Base-by-base conservation (phyloP, 1,140 invertebrate species). In the Musca vetustissima region DNA sequence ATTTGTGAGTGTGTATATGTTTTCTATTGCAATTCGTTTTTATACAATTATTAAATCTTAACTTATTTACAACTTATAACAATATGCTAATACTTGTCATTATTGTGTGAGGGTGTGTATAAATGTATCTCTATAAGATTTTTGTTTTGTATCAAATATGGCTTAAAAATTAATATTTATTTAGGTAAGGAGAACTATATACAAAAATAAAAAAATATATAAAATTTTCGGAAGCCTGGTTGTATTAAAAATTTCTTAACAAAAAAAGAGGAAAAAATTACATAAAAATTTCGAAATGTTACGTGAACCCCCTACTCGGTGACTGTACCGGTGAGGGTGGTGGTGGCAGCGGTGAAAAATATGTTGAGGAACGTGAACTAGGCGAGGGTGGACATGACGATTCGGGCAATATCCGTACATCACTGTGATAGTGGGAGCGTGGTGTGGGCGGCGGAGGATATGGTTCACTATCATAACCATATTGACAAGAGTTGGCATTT, bases 371-470 rank as follows among this genome's bases (percentile, higher is more conserved):
- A 81, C 86, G 87, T 79, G 91, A 93, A 48, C 90, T 92, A 1
- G 92, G 92, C 13, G 91, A 92, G 4, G 91, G 91, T 8, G 92
- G 91, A 78, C 91, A 92, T 68, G 88, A 89, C 21, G 77, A 79
- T 47, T 82, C 80, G 11, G 78, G 77, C 28, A 82, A 75, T 53
- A 85, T 85, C 32, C 85, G 84, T 22, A 85, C 83, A 71, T 89
- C 89, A 73, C 88, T 89, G 66, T 90, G 88, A 71, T 91, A 92
- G 75, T 92, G 89, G 13, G 91, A 93, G 65, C 90, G 83, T 19
- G 93, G 93, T 0, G 93, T 93, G 8, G 94, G 94, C 9, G 94
- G 93, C 17, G 94, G 94, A 15, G 90, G 90, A 82, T 89, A 90
- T 8, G 90, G 89, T 71, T 92, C 90, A 71, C 87, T 89, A 72